Base-by-base conservation (phyloP, 2,888 invertebrate species). In the Tenodera sinensis region DNA sequence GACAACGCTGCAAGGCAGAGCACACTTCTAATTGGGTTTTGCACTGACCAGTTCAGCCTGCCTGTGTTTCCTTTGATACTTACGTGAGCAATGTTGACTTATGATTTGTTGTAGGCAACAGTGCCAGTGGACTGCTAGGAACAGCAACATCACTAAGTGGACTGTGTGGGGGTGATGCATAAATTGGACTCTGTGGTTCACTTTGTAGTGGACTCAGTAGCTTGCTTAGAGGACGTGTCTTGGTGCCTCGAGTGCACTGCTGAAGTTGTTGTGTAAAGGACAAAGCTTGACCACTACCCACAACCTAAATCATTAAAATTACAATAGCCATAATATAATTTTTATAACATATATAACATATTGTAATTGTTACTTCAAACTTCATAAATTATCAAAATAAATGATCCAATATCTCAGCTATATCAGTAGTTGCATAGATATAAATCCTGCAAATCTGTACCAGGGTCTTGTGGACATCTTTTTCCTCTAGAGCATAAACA, bases 251-350 rank as follows among this genome's bases (percentile, higher is more conserved):
- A 0, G 97, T 96, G 93, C 97, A 97, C 91, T 97, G 96, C 91
- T 98, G 98, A 88, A 98, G 95, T 94, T 98, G 98, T 93, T 98
- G 98, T 3, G 98, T 98, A 93, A 98, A 98, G 87, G 98, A 98
- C 92, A 98, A 95, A 25, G 84, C 85, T 47, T 87, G 84, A 82
- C 89, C 89, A 30, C 54, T 88, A 14, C 30, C 89, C 20, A 83
- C 83, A 83, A 82, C 82, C 86, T 86, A 28, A 54, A 89, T n/a
- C 85, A 71, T 15, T 20, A 71, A 71, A 71, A 42, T 42, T 42
- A 42, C 12, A 88, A 88, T 25, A n/a, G 6, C 15, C 12, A 28
- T 28, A 0, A 25, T 28, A 84, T 84, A 34, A 34, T 8, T 34
- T 4, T 7, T 0, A 34, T 34, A 34, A 34, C 34, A 14, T 27